Evolutionary conservation across 2,113 vertebrate genomes (phyloP).

Genomic region (Anolis sagrei): DNA sequence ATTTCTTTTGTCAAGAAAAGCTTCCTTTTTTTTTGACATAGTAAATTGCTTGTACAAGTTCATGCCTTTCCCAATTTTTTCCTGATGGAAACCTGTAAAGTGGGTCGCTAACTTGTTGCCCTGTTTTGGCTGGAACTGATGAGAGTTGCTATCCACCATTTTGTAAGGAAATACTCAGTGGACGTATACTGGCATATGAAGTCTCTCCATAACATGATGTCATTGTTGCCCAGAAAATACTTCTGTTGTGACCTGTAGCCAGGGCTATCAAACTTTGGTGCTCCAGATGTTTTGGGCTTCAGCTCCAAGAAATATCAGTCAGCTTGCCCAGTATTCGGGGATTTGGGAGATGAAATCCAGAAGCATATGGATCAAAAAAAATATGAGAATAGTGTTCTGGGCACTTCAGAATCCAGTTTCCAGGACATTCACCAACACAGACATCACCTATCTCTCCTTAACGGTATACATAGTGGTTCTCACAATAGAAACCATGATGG

Average conservation of each 20-base stretch:
- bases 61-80: neutral
- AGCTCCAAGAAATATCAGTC: neutral
- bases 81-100: neutral
- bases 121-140: neutral
- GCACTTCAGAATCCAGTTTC: neutral
- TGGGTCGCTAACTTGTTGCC: neutral
- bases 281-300: neutral
- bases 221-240: neutral
- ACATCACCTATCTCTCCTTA: constrained; percentile 7
- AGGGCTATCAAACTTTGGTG: too few relatives aligned
- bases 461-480: neutral
- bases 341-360: neutral
- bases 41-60: neutral
- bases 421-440: neutral
- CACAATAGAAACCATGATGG: neutral
- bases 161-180: too few relatives aligned
- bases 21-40: neutral
- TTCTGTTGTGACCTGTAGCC: neutral
- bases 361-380: neutral
- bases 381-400: neutral
- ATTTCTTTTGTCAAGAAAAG: neutral
- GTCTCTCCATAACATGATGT: neutral
- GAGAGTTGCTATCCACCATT: neutral
- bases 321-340: neutral
- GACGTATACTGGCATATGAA: too few relatives aligned